Percentiles rank a stretch among this genome's conserved stretches.
These are phyloP conservation scores for Octodonta nipae DNA, from an alignment of 2,888 invertebrate genomes.

Conservation along the genomic window DNA sequence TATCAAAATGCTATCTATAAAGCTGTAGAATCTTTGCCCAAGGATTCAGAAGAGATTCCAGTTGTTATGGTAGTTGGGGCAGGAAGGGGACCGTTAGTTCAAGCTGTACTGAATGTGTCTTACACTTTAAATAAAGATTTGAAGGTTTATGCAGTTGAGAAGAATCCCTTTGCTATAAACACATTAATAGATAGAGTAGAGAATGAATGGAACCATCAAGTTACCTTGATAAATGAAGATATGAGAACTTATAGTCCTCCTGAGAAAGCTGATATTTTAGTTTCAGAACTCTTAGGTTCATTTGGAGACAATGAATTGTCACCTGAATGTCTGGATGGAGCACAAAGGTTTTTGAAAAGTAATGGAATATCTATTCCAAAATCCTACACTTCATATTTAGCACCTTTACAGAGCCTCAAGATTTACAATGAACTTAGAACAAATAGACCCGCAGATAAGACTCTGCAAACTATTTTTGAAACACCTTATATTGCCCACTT, in stretches of 20 bases:
- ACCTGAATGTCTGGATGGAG: slow-evolving; percentile 94
- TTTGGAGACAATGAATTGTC: slow-evolving; percentile 98
- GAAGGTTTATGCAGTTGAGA: slow-evolving; percentile 89
- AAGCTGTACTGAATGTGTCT: slow-evolving; percentile 70
- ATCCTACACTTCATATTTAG: slow-evolving; percentile 78
- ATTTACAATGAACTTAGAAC: slow-evolving; percentile 63
- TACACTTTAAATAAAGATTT: slow-evolving; percentile 49
- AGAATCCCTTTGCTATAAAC: slow-evolving; percentile 90
- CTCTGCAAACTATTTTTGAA: slow-evolving; percentile 49
- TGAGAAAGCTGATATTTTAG: slow-evolving; percentile 84
- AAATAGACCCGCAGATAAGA: slow-evolving; percentile 40
- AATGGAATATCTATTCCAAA: slow-evolving; percentile 85
- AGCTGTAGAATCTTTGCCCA: slow-evolving; percentile 52
- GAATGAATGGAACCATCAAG: slow-evolving; percentile 65
- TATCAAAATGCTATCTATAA: slow-evolving; percentile 72
- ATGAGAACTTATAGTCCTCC: slow-evolving; percentile 73
- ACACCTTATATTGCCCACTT: slow-evolving; percentile 87
- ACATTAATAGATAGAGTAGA: slow-evolving; percentile 63
- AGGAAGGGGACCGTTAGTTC: slow-evolving; percentile 83
- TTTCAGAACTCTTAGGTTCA: slow-evolving; percentile 75
- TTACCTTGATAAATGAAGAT: slow-evolving; percentile 69
- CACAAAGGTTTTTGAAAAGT: slow-evolving; percentile 71
- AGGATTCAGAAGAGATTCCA: slow-evolving; percentile 35
- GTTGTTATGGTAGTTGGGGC: slow-evolving; percentile 44
- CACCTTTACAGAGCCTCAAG: slow-evolving; percentile 84